Base-by-base conservation (phyloP, 1,140 invertebrate genomes). In the Plutomurus gul region DNA sequence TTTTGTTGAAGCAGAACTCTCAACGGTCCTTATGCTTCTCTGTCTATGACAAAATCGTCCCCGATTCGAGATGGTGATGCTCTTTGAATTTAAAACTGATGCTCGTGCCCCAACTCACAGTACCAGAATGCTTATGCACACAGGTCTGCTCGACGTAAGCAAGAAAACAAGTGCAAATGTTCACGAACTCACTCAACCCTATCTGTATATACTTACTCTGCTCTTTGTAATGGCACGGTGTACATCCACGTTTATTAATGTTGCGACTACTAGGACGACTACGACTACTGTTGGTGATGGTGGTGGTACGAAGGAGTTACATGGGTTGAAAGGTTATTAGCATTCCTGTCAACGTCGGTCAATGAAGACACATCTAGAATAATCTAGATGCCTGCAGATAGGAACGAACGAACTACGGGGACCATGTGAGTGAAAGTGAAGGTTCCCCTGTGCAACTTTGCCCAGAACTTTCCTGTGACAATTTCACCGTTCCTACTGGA, bases 341-440 rank as follows among this genome's bases (percentile, higher is more conserved):
- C 70, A 72, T 72, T 72, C 70, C 70, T 46, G 70, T 72, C 70
- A 72, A 72, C 70, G 70, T 72, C 70, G 70, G 70, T 72, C 70
- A 72, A 72, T 72, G 70, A 72, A 43, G 70, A 72, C 70, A 43
- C 39, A 72, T 72, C 70, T 40, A 72, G 70, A 72, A 72, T 72
- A 72, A 72, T 72, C 39, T 40, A 72, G 70, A 72, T 72, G 70
- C 40, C 70, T 72, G 40, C 36, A 72, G 70, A 72, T 72, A 72
- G 37, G 36, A 43, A 25, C 18, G 37, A 39, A 72, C 25, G 40
- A 72, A 20, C 70, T 40, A 43, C 70, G 22, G 36, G 70, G 70
- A 40, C 70, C 25, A 40, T 16, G 16, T 72, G 70, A 65, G 56
- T 65, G 56, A 65, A 30, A 65, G 25, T 65, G 36, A 65, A 65